Conservation (phyloP, 1,140 invertebrate species). For the Drosophila orena region DNA sequence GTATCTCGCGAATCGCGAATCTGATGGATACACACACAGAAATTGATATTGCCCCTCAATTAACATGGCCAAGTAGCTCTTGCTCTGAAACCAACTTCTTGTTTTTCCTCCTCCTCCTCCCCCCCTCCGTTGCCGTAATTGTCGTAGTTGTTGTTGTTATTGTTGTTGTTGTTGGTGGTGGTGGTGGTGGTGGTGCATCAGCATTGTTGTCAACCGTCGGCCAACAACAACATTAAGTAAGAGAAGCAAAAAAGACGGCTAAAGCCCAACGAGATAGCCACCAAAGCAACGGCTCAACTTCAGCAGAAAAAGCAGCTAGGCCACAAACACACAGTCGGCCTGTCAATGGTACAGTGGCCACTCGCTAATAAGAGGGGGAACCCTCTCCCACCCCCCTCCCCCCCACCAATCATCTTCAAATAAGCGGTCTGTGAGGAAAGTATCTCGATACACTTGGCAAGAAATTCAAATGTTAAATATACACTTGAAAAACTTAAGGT, state of each 20-base stretch:
- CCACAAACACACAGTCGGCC: constrained; percentile 11
- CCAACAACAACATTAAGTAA: constrained; percentile 1
- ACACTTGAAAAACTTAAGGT: too few relatives aligned
- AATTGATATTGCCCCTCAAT: constrained; percentile 61
- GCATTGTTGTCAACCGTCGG: constrained; percentile 38
- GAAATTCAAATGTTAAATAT: too few relatives aligned
- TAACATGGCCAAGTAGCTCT: constrained; percentile 48
- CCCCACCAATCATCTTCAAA: background rate
- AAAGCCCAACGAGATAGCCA: constrained; percentile 14
- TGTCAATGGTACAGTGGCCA: constrained; percentile 17
- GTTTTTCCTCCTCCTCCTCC: background rate
- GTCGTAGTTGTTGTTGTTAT: constrained; percentile 1
- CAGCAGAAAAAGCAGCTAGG: constrained; percentile 6
- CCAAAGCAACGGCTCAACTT: constrained; percentile 31
- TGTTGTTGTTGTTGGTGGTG: constrained; percentile 12
- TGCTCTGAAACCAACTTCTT: constrained; percentile 19
- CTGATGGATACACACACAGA: constrained; percentile 51
- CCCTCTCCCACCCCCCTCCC: too few relatives aligned
- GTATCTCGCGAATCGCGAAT: constrained; percentile 41
- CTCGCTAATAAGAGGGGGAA: background rate
- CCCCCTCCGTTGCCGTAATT: background rate
- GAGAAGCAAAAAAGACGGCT: background rate
- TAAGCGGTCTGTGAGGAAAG: background rate
- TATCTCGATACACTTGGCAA: too few relatives aligned
- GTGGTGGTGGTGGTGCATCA: constrained; percentile 22